phyloP scores from a whole-genome alignment of 2,797 vertebrate species.

The Cottoperca gobio region DNA sequence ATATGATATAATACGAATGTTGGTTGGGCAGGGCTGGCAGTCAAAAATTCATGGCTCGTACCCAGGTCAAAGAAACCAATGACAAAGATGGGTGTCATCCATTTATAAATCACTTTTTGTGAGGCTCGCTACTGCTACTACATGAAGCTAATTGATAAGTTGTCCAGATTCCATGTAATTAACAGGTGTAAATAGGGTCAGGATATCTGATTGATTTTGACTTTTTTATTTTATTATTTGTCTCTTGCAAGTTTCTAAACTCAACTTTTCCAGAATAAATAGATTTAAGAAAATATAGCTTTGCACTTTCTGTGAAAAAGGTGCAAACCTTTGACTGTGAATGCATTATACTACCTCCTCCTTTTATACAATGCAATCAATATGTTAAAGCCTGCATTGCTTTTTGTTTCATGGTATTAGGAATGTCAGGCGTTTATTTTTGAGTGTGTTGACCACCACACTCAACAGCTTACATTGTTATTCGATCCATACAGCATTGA shows the following conservation, averaged over 20 bases:
- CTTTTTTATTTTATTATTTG: background rate
- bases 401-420: constrained; percentile 35
- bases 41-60: no score
- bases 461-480: constrained; percentile 61
- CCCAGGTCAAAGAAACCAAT: no score
- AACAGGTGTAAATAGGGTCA: background rate
- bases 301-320: constrained; percentile 10
- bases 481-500: constrained; percentile 67
- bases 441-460: constrained; percentile 29
- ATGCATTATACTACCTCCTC: constrained; percentile 19
- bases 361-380: constrained; percentile 44
- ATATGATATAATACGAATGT: no score
- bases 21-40: no score
- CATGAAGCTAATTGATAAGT: background rate
- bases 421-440: constrained; percentile 47
- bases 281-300: background rate
- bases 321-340: background rate
- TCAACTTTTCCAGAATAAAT: constrained; percentile 18
- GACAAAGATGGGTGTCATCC: no score
- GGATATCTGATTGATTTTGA: background rate
- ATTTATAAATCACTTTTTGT: no score
- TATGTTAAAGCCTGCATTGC: constrained; percentile 40
- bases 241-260: background rate
- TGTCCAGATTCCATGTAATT: background rate
- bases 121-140: no score